Base-by-base conservation (phyloP, 2,888 invertebrate species). In the Tricholauxania praeusta region DNA sequence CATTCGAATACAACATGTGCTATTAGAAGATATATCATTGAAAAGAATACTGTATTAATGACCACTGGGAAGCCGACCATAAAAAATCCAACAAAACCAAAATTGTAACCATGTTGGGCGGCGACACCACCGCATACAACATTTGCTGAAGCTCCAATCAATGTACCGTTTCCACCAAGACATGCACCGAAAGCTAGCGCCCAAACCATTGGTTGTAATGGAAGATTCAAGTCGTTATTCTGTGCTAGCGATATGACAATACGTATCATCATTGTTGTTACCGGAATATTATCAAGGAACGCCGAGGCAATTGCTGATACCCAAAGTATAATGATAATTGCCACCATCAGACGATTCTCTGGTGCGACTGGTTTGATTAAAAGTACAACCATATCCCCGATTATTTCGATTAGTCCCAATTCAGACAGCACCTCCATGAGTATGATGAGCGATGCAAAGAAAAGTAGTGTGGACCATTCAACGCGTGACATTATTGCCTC, bases 111-210 rank as follows among this genome's bases (percentile, higher is more conserved):
- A 86, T 97, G 95, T 80, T 96, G 96, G 80, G 94, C 95, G 0
- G 96, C 96, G 3, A 97, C 93, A 60, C 96, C 96, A 1, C 95
- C 96, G 84, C 95, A 95, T 0, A 97, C 95, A 14, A 97, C 95
- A 87, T 97, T 97, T 0, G 96, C 94, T 17, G 96, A 95, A 0
- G 96, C 95, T 53, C 96, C 96, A 81, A 96, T 95, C 22, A 97
- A 84, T 0, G 96, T 96, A 32, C 96, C 96, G 87, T 96, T 97
- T 73, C 96, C 96, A 87, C 96, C 96, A 69, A 96, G 89, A 85
- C 96, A 96, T 1, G 96, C 94, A 0, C 97, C 97, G 78, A 94
- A 94, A 0, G 95, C 92, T 12, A 97, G 86, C 0, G 97, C 93
- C 93, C 96, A 95, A 22, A 96, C 90, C 10, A 97, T 87, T 0